Base-by-base conservation (phyloP, 1,140 invertebrate genomes). In the Colletes latitarsis region DNA sequence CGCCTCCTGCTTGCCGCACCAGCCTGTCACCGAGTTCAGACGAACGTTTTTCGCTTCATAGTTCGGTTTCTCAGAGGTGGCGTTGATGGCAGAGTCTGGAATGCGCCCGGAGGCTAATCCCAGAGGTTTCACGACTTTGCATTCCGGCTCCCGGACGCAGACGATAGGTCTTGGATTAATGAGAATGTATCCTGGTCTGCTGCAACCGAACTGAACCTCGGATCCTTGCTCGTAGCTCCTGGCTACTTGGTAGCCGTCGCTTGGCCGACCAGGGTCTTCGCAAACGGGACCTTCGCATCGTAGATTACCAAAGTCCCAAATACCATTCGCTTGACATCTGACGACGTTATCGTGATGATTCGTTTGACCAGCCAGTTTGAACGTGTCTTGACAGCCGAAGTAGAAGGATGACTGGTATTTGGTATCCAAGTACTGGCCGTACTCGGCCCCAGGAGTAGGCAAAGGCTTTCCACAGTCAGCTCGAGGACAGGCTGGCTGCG, bases 251-350 rank as follows among this genome's bases (percentile, higher is more conserved):
- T 95, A 94, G 30, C 98, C 98, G 94, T 99, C 98, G 77, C 97
- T 96, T 1, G 98, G 98, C 86, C 98, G 95, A 3, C 98, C 98
- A 2, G 98, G 98, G 94, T 99, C 98, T 92, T 97, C 96, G 91
- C 98, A 99, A 1, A 99, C 98, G 30, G 98, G 98, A 75, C 98
- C 98, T 94, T 99, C 98, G 90, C 98, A 99, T 66, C 98, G 94
- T 19, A 99, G 94, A 92, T 99, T 98, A 12, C 98, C 98, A 93
- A 99, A 99, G 93, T 99, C 98, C 98, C 98, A 99, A 69, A 98
- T 96, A 9, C 97, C 98, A 90, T 98, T 98, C 3, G 96, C 96
- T 93, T 97, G 96, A 93, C 98, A 99, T 70, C 96, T 95, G 0
- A 99, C 98, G 21, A 98, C 96, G 89, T 98, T 98, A 88, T 99